Evolutionary conservation across 2,888 invertebrate genomes (phyloP).

Genomic region (Lutraria lutraria): DNA sequence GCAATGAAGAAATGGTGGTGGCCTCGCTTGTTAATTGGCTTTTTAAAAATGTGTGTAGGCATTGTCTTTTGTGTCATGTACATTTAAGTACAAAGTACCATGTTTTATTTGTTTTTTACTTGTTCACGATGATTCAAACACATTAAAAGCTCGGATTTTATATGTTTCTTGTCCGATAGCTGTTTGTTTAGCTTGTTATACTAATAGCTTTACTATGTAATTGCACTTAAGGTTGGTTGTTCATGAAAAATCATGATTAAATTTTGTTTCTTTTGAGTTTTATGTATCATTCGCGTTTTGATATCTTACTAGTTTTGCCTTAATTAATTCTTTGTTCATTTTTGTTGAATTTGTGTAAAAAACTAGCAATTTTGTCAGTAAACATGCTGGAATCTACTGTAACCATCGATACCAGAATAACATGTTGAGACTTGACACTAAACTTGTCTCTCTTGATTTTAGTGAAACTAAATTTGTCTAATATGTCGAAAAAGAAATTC

Average conservation of each 20-base stretch:
- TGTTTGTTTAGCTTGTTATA: neutral
- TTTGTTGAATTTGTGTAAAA: no score
- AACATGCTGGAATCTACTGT: no score
- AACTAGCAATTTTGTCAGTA: no score
- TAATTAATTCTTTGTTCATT: no score
- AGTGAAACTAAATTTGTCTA: no score
- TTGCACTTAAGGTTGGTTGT: neutral
- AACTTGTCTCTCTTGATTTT: no score
- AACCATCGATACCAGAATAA: no score
- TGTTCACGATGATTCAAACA: neutral
- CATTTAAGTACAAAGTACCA: neutral
- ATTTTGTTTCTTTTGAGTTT: no score
- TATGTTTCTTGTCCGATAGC: constrained; percentile 21
- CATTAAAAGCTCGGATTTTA: constrained; percentile 1
- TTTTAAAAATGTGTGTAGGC: neutral
- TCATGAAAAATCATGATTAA: neutral
- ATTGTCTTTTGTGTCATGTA: neutral
- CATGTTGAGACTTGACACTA: no score
- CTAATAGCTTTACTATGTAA: neutral
- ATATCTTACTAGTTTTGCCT: no score
- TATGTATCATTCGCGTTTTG: no score
- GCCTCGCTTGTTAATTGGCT: neutral
- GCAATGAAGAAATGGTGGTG: neutral
- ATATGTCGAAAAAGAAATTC: no score
- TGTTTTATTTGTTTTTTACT: neutral